Evolutionary conservation across 2,113 vertebrate species (phyloP).

Genomic region (Anguilla rostrata): DNA sequence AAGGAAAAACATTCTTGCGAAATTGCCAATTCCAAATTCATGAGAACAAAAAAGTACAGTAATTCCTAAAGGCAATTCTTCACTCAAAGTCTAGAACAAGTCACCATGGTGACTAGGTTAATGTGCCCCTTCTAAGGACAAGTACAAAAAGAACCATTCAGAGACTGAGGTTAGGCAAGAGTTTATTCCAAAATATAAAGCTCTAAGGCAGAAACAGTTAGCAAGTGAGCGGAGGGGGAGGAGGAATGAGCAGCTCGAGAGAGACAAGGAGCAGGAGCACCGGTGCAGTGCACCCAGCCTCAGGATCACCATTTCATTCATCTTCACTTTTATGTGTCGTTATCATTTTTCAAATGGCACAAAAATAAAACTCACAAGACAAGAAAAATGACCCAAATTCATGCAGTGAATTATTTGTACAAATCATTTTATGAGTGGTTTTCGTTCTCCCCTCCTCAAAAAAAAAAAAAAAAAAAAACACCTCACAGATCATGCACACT

Average conservation of each 20-base stretch:
- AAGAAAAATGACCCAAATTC: not conserved
- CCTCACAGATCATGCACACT: no score
- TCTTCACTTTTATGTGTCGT: no score
- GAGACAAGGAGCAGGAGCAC: constrained; percentile 40
- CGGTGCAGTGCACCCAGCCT: not conserved
- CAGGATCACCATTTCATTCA: no score
- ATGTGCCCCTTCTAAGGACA: not conserved
- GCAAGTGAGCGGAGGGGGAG: constrained; percentile 38
- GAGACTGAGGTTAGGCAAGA: constrained; percentile 54
- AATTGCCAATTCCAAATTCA: not conserved
- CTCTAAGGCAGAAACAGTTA: constrained; percentile 65
- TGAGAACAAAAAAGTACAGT: not conserved
- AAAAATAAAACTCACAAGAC: no score
- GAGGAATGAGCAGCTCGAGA: constrained; percentile 51
- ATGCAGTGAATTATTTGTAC: not conserved
- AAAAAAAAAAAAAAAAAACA: no score
- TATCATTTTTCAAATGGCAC: no score
- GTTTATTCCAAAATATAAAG: constrained; percentile 75
- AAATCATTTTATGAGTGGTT: not conserved
- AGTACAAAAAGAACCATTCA: constrained; percentile 13
- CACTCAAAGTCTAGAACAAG: not conserved
- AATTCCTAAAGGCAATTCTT: not conserved
- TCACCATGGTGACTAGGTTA: not conserved
- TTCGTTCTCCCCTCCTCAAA: no score
- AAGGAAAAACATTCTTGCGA: no score